These are phyloP conservation scores for Pherbina coryleti DNA, from an alignment of 2,888 invertebrate species.

Conservation along the genomic window DNA sequence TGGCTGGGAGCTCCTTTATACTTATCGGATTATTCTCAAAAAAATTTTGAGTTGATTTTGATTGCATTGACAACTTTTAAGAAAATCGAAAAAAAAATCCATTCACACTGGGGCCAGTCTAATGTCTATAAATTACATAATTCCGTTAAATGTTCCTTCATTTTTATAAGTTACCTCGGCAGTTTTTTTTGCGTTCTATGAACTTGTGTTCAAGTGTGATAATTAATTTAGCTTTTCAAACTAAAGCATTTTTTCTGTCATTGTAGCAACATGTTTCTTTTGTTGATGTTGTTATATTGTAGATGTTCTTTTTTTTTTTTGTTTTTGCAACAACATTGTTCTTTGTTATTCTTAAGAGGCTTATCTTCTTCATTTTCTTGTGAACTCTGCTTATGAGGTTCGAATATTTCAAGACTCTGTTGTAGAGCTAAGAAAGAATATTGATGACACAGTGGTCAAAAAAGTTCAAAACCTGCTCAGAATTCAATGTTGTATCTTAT, in stretches of 20 bases:
- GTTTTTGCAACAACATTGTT: not conserved
- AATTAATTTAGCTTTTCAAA: constrained; percentile 1
- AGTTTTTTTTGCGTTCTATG: not conserved
- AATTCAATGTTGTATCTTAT: too few relatives aligned
- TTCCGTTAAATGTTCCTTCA: not conserved
- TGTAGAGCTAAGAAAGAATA: not conserved
- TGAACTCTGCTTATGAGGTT: not conserved
- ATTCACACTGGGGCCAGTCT: too few relatives aligned
- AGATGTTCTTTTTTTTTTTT: not conserved
- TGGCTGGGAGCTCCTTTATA: too few relatives aligned
- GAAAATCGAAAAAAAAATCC: too few relatives aligned
- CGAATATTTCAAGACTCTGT: not conserved
- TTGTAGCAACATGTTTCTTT: not conserved
- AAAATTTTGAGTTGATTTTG: too few relatives aligned
- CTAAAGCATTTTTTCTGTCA: not conserved
- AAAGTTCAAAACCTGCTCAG: not conserved
- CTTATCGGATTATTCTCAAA: too few relatives aligned
- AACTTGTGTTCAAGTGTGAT: constrained; percentile 9
- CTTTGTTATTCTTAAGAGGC: not conserved
- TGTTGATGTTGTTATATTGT: not conserved
- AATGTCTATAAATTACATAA: too few relatives aligned
- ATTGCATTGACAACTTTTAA: too few relatives aligned
- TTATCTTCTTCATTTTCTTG: not conserved
- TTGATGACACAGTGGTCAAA: not conserved
- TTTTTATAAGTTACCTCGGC: not conserved